Base-by-base conservation (phyloP, 2,888 invertebrate genomes). In the Poecilobothrus nobilitatus region DNA sequence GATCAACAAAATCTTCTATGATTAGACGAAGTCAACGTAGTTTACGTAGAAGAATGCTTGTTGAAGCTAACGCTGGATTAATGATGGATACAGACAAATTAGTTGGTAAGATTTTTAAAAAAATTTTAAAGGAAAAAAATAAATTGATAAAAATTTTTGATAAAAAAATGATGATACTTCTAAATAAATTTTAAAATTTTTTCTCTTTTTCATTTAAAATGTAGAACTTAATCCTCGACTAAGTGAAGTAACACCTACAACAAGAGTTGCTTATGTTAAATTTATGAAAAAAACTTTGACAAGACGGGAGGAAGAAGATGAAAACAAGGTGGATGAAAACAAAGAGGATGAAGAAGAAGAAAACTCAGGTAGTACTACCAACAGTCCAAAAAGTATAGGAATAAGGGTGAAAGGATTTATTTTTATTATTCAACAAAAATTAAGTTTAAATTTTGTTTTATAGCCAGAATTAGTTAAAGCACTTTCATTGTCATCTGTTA, bases 211-310 rank as follows among this genome's bases (percentile, higher is more conserved):
- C 2, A 27, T 27, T 27, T 27, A 27, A 27, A 20, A 34, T 67
- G n/a, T 76, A 88, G 91, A 91, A 80, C 93, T 89, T 80, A 94
- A 94, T 83, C 93, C 93, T 0, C 90, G 89, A 73, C 82, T 94
- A 61, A 87, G 88, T 2, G 86, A 86, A 0, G 89, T 93, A 2
- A 88, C 92, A 1, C 90, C 91, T 1, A 88, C 89, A 1, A 91
- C 93, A 0, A 85, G 93, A 74, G 88, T 93, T 21, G 94, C 94
- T 0, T 94, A 94, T 75, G 92, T 92, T 67, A 94, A 93, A 81
- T 94, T 94, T 78, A 94, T 94, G 88, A 87, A 88, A 71, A 88
- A 86, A 77, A 89, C 90, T 80, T 85, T 89, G 73, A 65, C 65
- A 20, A 34, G 21, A 65, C 5, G 65, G 9, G 80, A 80, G 64